Percentiles rank a stretch among this genome's conserved stretches.
phyloP scores from a whole-genome alignment of 2,888 invertebrate genomes.

The Noctua fimbriata region DNA sequence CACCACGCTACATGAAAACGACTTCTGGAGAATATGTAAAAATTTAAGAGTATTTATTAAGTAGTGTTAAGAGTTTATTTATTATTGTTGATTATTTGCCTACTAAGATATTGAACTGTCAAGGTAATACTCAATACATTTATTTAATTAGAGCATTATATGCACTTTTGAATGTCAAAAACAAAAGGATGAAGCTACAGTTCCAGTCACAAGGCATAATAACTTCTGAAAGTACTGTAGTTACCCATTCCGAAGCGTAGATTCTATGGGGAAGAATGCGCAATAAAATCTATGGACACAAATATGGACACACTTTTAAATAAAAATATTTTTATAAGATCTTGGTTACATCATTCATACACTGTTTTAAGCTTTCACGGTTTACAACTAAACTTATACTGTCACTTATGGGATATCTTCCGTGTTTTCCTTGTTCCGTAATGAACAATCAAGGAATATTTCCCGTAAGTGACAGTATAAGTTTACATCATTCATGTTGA shows the following conservation, averaged over 20 bases:
- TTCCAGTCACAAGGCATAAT: not conserved
- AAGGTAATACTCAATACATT: not conserved
- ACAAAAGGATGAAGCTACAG: not conserved
- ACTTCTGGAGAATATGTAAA: constrained; percentile 8
- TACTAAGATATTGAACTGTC: not conserved
- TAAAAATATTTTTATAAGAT: too few relatives aligned
- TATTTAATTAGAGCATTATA: not conserved
- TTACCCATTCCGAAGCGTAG: not conserved
- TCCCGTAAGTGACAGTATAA: too few relatives aligned
- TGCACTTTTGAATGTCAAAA: not conserved
- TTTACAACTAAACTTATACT: too few relatives aligned
- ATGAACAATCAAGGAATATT: too few relatives aligned
- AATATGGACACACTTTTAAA: too few relatives aligned
- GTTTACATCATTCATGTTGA: not conserved
- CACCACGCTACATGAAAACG: constrained; percentile 14
- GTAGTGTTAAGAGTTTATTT: not conserved
- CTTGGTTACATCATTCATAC: too few relatives aligned
- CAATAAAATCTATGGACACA: too few relatives aligned
- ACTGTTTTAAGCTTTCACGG: too few relatives aligned
- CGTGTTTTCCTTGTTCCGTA: too few relatives aligned
- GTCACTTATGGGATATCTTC: too few relatives aligned
- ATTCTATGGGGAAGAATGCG: not conserved
- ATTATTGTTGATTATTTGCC: not conserved
- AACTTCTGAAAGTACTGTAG: not conserved
- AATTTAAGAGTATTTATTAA: not conserved